phyloP scores from a whole-genome alignment of 2,888 invertebrate genomes.

The Stegana nigrithorax region DNA sequence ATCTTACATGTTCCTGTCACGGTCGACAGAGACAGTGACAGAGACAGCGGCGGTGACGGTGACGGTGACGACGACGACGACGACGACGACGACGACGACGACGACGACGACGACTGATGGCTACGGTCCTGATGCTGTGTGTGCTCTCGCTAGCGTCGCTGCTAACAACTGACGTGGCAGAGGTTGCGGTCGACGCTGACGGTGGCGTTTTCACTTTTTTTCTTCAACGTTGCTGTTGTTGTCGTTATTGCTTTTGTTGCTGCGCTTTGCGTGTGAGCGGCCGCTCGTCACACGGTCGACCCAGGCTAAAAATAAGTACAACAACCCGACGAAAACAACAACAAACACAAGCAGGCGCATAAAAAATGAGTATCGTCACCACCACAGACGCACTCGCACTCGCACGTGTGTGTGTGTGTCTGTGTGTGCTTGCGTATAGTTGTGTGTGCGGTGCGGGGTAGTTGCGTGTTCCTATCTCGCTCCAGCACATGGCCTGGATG shows the following conservation, averaged over 20 bases:
- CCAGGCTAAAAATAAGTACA: neutral
- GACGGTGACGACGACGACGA: slow-evolving; percentile 42
- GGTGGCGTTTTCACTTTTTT: too few species aligned
- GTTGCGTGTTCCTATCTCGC: neutral
- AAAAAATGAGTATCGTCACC: slow-evolving; percentile 33
- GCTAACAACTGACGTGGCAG: neutral
- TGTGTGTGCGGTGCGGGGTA: neutral
- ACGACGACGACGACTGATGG: too few species aligned
- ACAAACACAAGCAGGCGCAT: neutral
- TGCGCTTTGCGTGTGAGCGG: slow-evolving; percentile 19
- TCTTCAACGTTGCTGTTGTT: neutral
- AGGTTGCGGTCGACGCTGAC: neutral
- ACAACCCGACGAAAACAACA: neutral
- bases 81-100: slow-evolving; percentile 26
- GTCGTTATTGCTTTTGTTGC: neutral
- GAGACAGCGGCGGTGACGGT: slow-evolving; percentile 28
- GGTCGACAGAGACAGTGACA: slow-evolving; percentile 45
- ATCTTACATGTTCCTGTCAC: slow-evolving; percentile 51
- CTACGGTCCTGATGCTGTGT: neutral
- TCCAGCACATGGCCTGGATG: neutral
- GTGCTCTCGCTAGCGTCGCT: neutral
- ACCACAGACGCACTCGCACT: slow-evolving; percentile 30
- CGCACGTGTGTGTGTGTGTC: slow-evolving; percentile 19
- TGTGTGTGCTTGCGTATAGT: slow-evolving; percentile 27
- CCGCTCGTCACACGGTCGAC: slow-evolving; percentile 1